Base-by-base conservation (phyloP, 1,140 invertebrate species). In the Aphelinus certus region DNA sequence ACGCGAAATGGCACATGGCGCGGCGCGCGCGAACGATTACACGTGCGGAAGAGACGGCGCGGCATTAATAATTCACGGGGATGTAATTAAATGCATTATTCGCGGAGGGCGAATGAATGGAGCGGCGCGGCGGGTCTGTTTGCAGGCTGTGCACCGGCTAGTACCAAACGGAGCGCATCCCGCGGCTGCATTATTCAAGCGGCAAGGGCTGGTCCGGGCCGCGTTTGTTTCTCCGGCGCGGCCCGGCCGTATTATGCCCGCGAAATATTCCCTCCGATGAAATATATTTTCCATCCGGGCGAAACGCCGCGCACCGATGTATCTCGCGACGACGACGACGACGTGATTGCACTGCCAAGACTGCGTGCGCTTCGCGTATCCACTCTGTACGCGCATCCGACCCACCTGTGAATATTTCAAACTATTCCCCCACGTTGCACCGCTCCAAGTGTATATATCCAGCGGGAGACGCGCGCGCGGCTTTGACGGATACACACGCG, bases 251-350 rank as follows among this genome's bases (percentile, higher is more conserved):
- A 65, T 65, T 5, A 48, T 65, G n/a, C 43, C 43, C 2, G 47
- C 7, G n/a, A 56, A 67, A 67, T 67, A 67, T 67, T 67, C 56
- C 43, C 51, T 49, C 6, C 65, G 49, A 67, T 67, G 56, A 67
- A 67, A 67, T 56, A 67, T 67, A 26, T 26, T 67, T 67, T 46
- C 5, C 65, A 10, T 57, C 26, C 26, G 26, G 26, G 26, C 26
- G 26, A 26, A 26, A 26, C 26, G 26, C 26, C 26, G 26, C 26
- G 26, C 26, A 26, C 26, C 26, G 26, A 26, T 26, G 56, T 10
- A 57, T 57, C 10, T 5, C 3, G 26, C 3, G 56, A 5, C 49
- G 64, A 66, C 10, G 64, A 66, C 10, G 26, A 55, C 3, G 65
- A 51, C 56, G 56, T 57, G 56, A 56, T 67, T 42, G 7, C 9